phyloP scores from a whole-genome alignment of 2,797 vertebrate genomes.

The Otus scops region DNA sequence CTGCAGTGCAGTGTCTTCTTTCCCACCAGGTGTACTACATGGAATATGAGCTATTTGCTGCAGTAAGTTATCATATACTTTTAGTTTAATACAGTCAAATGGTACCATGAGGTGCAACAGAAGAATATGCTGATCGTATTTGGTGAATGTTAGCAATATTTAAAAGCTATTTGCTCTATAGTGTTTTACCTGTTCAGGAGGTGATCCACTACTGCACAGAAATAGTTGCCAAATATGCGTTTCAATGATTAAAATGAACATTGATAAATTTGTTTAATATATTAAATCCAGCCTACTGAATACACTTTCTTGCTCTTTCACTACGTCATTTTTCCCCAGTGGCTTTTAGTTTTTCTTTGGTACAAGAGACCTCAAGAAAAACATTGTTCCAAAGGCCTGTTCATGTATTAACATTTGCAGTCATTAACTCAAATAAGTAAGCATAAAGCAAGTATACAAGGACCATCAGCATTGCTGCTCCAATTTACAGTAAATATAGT shows the following conservation, averaged over 20 bases:
- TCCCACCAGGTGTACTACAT: not conserved
- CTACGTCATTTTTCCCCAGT: not conserved
- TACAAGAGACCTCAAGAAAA: not conserved
- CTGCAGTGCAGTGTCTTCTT: fast-evolving
- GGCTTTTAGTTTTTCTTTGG: not conserved
- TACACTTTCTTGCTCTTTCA: not conserved
- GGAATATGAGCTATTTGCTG: not conserved
- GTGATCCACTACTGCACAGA: not conserved
- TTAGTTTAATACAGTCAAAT: not conserved
- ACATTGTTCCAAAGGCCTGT: not conserved
- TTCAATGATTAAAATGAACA: not conserved
- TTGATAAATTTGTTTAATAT: not conserved
- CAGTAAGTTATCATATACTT: not conserved
- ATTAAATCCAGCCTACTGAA: not conserved
- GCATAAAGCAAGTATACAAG: not conserved
- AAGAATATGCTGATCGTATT: not conserved
- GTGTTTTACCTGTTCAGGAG: not conserved
- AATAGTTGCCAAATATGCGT: not conserved
- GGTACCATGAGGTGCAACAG: not conserved
- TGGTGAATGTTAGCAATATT: not conserved
- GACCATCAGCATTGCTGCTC: not conserved
- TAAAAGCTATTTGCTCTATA: not conserved
- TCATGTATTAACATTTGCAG: not conserved
- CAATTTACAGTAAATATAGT: not conserved
- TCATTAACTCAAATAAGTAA: not conserved